Conservation (phyloP, 2,113 vertebrate species). For the Prolemur simus region DNA sequence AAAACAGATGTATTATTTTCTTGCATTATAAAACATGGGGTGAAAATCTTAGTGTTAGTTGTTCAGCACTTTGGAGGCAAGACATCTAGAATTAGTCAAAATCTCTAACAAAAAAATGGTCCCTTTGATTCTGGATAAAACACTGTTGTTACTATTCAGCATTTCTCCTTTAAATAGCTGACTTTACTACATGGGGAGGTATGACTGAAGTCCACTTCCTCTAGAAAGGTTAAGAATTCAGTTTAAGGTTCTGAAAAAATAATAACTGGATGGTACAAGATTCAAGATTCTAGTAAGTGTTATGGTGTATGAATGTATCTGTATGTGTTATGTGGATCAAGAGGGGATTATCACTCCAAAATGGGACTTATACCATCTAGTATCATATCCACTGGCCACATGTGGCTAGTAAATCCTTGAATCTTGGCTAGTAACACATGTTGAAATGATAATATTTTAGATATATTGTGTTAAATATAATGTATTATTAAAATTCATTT, state of each 20-base stretch:
- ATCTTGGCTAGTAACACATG: background rate
- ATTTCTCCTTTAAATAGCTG: background rate
- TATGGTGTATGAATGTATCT: background rate
- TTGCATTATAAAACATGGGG: background rate
- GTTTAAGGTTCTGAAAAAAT: background rate
- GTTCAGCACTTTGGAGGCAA: background rate
- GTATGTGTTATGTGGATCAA: background rate
- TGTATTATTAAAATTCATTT: background rate
- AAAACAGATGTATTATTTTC: background rate
- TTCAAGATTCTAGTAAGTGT: background rate
- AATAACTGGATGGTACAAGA: background rate
- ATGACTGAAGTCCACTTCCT: background rate
- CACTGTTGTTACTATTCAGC: background rate
- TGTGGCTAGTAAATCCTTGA: background rate
- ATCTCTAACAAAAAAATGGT: background rate
- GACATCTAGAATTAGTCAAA: background rate
- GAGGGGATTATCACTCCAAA: too few relatives aligned
- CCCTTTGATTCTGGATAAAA: background rate
- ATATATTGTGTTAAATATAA: background rate
- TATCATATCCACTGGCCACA: background rate
- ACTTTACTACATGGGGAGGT: background rate
- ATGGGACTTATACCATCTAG: fast-evolving
- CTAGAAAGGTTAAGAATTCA: background rate
- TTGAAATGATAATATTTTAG: background rate
- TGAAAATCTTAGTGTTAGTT: background rate